phyloP scores from a whole-genome alignment of 2,113 vertebrate species.

The Podarcis muralis region DNA sequence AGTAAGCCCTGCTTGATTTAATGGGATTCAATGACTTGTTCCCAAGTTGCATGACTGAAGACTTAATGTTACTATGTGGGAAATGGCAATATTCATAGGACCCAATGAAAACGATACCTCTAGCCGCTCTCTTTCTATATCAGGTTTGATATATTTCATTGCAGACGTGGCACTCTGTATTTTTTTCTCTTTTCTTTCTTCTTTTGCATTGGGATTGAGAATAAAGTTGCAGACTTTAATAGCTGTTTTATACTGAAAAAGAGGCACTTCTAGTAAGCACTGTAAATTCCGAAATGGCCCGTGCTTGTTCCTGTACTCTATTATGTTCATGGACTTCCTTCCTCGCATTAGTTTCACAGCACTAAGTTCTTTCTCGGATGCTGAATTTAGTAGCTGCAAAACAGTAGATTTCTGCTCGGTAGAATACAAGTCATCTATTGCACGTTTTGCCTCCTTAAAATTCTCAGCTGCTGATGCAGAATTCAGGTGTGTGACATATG shows the following conservation, averaged over 20 bases:
- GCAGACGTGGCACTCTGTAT: conserved; percentile 30
- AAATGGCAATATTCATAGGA: background rate
- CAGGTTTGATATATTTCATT: conserved; percentile 78
- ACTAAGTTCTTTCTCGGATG: conserved; percentile 71
- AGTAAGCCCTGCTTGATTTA: background rate
- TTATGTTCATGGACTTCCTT: conserved; percentile 70
- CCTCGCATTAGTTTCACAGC: conserved; percentile 75
- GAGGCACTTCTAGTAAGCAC: conserved; percentile 73
- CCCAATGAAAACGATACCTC: background rate
- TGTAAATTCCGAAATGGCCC: conserved; percentile 77
- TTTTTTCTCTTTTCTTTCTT: conserved; percentile 68
- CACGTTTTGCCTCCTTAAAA: conserved; percentile 27
- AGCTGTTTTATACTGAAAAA: conserved; percentile 79
- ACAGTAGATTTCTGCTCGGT: conserved; percentile 74
- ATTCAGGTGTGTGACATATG: conserved; percentile 53
- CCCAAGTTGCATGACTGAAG: background rate
- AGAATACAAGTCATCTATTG: conserved; percentile 73
- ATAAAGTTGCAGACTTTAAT: conserved; percentile 77
- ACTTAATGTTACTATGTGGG: background rate
- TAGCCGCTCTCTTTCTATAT: conserved; percentile 61
- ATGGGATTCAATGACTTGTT: too few species aligned
- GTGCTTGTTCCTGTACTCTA: conserved; percentile 73
- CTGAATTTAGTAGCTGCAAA: conserved; percentile 77
- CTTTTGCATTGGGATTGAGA: conserved; percentile 63
- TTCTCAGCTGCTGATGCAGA: conserved; percentile 19